Base-by-base conservation (phyloP, 2,797 vertebrate genomes). In the Podarcis siculus region DNA sequence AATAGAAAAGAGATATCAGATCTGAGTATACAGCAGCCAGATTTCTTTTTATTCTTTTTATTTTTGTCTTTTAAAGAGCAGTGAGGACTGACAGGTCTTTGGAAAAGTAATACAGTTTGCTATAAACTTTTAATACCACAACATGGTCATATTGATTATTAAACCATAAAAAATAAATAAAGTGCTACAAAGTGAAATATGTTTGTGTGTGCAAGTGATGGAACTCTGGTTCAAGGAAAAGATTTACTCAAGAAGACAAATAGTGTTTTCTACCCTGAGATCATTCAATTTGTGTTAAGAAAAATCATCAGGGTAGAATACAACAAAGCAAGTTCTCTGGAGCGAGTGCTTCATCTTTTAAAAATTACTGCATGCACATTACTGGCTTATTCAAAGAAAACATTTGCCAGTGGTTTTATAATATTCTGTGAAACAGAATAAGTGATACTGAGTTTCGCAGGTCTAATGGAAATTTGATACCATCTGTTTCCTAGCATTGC, bases 381-480 rank as follows among this genome's bases (percentile, higher is more conserved):
- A 75, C 2, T 77, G 73, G n/a, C 8, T 85, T 79, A 83, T 69
- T 92, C 89, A 87, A 71, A 81, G 1, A 90, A 85, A 64, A 45
- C n/a, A 87, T 91, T 93, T 94, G 49, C 42, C 69, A 71, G 61
- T 7, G 8, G 19, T 91, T 95, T 92, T 91, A 6, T 89, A 93
- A 89, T 83, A 87, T 2, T 67, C 7, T 83, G 72, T 83, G 90
- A 92, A 83, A 95, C 77, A 71, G 69, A 89, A 83, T 86, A 87
- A 42, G 4, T 39, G 5, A 84, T 32, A 80, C 32, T 89, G 76
- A 93, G 90, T 61, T 66, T 37, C 85, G 76, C 42, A 25, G 72
- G 86, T 45, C 49, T 87, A 94, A 93, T 86, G 90, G 91, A 96
- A 96, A 94, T n/a, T 86, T 82, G 91, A 84, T 89, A 88, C 32